A percentile compares a stretch with the other conserved stretches of the same genome.
Conservation (phyloP, 2,888 invertebrate species). For the Troglohyphantes excavatus region DNA sequence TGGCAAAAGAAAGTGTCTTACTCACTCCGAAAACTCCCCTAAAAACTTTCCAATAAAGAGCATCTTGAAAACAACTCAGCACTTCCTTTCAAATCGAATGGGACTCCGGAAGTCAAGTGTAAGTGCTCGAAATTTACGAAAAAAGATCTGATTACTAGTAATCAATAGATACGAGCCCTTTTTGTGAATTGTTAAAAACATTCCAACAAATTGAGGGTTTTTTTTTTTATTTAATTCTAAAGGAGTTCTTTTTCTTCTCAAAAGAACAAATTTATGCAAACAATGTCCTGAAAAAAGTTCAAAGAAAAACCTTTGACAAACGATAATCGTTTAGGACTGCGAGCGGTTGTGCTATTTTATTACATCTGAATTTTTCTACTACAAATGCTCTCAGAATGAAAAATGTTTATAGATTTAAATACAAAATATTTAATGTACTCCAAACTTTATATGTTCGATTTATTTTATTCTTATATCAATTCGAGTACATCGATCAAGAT, state of each 20-base stretch:
- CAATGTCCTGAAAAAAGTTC: neutral
- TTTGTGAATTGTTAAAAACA: neutral
- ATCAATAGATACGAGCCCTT: slow-evolving; percentile 56
- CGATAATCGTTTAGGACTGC: slow-evolving; percentile 3
- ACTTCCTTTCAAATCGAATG: slow-evolving; percentile 61
- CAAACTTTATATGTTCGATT: too few species aligned
- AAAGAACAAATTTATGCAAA: slow-evolving; percentile 9
- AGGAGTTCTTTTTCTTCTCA: neutral
- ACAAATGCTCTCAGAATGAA: too few species aligned
- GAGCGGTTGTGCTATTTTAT: neutral
- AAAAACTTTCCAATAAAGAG: slow-evolving; percentile 44
- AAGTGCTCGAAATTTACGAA: slow-evolving; percentile 52
- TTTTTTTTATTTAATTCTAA: neutral
- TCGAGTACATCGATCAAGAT: too few species aligned
- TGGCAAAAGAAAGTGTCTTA: slow-evolving; percentile 32
- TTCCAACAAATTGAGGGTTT: neutral
- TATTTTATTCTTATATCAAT: too few species aligned
- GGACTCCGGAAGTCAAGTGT: slow-evolving; percentile 53
- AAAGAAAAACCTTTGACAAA: slow-evolving; percentile 10
- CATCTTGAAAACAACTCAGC: slow-evolving; percentile 59
- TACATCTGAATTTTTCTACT: too few species aligned
- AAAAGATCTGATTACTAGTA: slow-evolving; percentile 72
- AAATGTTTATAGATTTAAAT: too few species aligned
- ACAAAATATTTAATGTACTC: too few species aligned
- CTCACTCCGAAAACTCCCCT: slow-evolving; percentile 26